Conservation (phyloP, 2,797 vertebrate genomes). For the Diplodus sargus region DNA sequence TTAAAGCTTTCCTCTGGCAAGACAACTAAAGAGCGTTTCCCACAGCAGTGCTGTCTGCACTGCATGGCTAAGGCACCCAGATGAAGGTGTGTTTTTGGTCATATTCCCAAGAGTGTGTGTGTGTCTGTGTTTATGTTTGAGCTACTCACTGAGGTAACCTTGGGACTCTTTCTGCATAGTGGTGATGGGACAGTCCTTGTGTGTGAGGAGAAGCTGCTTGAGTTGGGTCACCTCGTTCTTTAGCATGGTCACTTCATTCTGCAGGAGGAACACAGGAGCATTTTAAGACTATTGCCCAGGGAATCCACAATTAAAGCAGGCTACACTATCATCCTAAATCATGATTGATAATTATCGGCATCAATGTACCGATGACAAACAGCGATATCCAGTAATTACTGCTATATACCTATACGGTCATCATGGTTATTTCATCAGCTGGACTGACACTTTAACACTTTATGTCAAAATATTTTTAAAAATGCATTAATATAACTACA, state of each 20-base stretch:
- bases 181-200: constrained; percentile 99
- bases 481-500: no score
- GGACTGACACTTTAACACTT: no score
- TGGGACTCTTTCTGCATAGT: constrained; percentile 99
- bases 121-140: constrained; percentile 55
- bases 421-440: no score
- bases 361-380: background rate
- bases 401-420: background rate
- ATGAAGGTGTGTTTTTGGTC: constrained; percentile 49
- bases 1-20: constrained; percentile 50
- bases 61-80: constrained; percentile 49
- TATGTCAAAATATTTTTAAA: no score
- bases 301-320: background rate
- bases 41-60: constrained; percentile 40
- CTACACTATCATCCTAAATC: background rate
- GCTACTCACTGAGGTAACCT: constrained; percentile 99
- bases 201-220: constrained; percentile 98
- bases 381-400: background rate
- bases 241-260: constrained; percentile 99
- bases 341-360: background rate
- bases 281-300: background rate
- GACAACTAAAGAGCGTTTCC: constrained; percentile 46
- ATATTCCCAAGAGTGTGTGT: constrained; percentile 35
- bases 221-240: constrained; percentile 99
- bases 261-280: constrained; percentile 33